Evolutionary conservation across 2,113 vertebrate species (phyloP).

Genomic region (Melanotaenia duboulayi): DNA sequence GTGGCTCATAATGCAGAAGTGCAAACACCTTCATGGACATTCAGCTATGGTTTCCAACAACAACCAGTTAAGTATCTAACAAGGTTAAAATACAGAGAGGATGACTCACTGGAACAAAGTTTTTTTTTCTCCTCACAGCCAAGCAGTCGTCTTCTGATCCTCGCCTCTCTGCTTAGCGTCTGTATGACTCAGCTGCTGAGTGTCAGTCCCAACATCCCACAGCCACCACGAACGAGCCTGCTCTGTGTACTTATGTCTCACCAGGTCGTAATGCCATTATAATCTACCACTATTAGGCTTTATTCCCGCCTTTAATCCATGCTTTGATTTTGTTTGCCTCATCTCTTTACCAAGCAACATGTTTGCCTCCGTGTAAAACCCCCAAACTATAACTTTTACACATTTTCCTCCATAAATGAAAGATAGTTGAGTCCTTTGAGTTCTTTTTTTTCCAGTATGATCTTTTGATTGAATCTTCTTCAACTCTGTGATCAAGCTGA

Average conservation of each 20-base stretch:
- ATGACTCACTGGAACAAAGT: slow-evolving; percentile 51
- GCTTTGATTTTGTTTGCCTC: slow-evolving; percentile 47
- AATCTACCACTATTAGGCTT: slow-evolving; percentile 52
- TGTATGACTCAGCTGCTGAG: slow-evolving; percentile 56
- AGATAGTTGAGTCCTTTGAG: not conserved
- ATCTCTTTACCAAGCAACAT: slow-evolving; percentile 17
- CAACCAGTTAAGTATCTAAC: slow-evolving; percentile 15
- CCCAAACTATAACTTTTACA: slow-evolving; percentile 18
- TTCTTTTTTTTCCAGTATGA: not conserved
- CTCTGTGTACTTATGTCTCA: slow-evolving; percentile 34
- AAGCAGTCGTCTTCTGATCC: slow-evolving; percentile 51
- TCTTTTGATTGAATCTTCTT: slow-evolving; percentile 5
- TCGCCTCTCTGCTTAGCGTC: slow-evolving; percentile 39
- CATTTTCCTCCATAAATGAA: slow-evolving; percentile 2
- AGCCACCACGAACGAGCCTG: slow-evolving; percentile 38
- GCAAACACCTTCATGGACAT: not conserved
- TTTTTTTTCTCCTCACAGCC: slow-evolving; percentile 28
- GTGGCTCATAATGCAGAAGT: not conserved
- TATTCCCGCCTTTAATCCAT: slow-evolving; percentile 39
- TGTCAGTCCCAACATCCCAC: slow-evolving; percentile 55
- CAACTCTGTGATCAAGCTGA: slow-evolving; percentile 4
- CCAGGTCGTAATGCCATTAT: slow-evolving; percentile 63
- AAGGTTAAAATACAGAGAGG: slow-evolving; percentile 27
- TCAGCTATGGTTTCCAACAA: slow-evolving; percentile 1
- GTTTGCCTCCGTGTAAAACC: slow-evolving; percentile 12